A percentile compares a stretch with the other conserved stretches of the same genome.
These are phyloP conservation scores for Hemicentrotus pulcherrimus DNA, from an alignment of 35 echinoderm and acorn worm species.

Conservation along the genomic window DNA sequence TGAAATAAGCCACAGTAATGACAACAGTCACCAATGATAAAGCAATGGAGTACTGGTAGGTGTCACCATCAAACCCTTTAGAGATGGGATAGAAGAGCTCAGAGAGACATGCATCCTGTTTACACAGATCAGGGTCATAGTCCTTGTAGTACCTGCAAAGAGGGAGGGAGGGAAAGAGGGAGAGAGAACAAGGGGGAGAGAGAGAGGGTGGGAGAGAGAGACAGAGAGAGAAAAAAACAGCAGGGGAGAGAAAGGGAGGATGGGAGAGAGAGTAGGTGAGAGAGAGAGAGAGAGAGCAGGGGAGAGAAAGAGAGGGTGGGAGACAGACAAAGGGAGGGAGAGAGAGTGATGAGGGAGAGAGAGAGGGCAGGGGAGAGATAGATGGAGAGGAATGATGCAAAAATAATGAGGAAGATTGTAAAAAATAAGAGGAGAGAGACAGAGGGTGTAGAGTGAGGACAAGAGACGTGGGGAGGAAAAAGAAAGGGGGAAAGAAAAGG, in stretches of 20 bases:
- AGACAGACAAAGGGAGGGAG: not conserved
- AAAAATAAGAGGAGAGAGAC: too few species aligned
- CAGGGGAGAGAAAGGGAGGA: not conserved
- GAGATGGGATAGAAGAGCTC: slow-evolving; percentile 77
- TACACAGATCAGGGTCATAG: slow-evolving; percentile 63
- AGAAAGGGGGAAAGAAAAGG: too few species aligned
- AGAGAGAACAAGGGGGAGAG: not conserved
- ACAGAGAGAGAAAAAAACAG: not conserved
- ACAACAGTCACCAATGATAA: slow-evolving; percentile 54
- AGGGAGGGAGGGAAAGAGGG: not conserved
- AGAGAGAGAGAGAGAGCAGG: not conserved
- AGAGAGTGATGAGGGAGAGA: not conserved
- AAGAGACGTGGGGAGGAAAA: too few species aligned
- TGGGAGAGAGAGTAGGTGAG: not conserved
- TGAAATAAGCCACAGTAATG: slow-evolving; percentile 59
- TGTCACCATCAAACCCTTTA: slow-evolving; percentile 53
- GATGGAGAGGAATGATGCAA: not conserved
- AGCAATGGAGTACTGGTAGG: slow-evolving; percentile 63
- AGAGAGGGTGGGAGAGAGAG: not conserved
- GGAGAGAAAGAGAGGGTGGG: too few species aligned
- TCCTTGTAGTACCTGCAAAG: slow-evolving; percentile 70
- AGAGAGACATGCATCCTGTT: slow-evolving; percentile 54
- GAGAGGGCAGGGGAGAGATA: not conserved
- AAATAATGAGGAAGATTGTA: too few species aligned
- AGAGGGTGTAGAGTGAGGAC: too few species aligned